phyloP scores from a whole-genome alignment of 2,888 invertebrate genomes.

The Hyalella azteca region DNA sequence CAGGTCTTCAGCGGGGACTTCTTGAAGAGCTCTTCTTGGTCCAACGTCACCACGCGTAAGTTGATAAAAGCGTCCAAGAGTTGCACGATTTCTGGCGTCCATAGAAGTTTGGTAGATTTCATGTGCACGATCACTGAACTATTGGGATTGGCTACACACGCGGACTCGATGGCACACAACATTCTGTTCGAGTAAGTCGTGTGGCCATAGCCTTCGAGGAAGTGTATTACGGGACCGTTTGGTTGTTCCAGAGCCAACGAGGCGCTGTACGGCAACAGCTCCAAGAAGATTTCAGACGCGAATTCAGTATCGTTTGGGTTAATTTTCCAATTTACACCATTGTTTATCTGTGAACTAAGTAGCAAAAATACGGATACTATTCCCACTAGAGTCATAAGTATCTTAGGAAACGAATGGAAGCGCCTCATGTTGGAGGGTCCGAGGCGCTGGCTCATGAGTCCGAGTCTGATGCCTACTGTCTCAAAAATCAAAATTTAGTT shows the following conservation, averaged over 20 bases:
- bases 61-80: constrained; percentile 35
- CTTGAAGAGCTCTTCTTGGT: constrained; percentile 33
- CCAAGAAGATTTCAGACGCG: neutral
- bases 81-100: neutral
- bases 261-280: neutral
- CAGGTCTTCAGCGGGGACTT: constrained; percentile 42
- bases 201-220: constrained; percentile 49
- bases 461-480: no score
- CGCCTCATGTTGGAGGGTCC: no score
- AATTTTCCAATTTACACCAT: no score
- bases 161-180: constrained; percentile 57
- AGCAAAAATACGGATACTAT: no score
- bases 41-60: constrained; percentile 38
- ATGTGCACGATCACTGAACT: constrained; percentile 45
- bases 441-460: no score
- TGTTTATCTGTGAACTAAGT: no score
- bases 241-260: neutral
- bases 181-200: constrained; percentile 43
- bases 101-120: constrained; percentile 37
- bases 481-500: no score
- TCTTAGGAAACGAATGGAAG: no score
- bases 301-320: no score
- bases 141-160: constrained; percentile 42
- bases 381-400: no score
- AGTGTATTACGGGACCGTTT: constrained; percentile 24